Conservation (phyloP, 2,888 invertebrate genomes). For the Aleiodes alternator region DNA sequence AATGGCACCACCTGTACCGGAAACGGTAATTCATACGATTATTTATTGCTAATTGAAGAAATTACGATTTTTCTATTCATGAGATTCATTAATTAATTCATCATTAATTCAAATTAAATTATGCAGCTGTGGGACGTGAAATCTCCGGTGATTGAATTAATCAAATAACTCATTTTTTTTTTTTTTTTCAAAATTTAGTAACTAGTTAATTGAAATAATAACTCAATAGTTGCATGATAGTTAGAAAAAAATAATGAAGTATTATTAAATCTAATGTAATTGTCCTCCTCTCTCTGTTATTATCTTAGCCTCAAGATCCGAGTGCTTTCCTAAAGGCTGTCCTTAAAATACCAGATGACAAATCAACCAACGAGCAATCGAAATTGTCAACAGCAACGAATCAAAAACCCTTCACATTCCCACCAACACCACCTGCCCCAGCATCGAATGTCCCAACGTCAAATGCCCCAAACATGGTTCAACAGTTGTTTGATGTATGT, state of each 20-base stretch:
- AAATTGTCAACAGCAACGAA: slow-evolving; percentile 50
- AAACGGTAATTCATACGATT: background rate
- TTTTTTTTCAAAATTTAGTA: slow-evolving; percentile 18
- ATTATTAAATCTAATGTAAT: background rate
- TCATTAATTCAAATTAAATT: background rate
- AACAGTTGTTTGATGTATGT: slow-evolving; percentile 73
- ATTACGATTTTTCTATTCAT: background rate
- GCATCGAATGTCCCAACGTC: slow-evolving; percentile 55
- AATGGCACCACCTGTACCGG: background rate
- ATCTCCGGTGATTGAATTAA: slow-evolving; percentile 24
- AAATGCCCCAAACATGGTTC: slow-evolving; percentile 71
- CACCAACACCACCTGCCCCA: slow-evolving; percentile 53
- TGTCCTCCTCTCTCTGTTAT: slow-evolving; percentile 31
- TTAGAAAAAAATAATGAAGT: background rate
- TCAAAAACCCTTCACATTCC: slow-evolving; percentile 58
- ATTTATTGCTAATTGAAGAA: background rate
- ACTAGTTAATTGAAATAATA: background rate
- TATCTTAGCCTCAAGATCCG: slow-evolving; percentile 68
- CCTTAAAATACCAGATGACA: slow-evolving; percentile 70
- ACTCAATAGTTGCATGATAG: no score
- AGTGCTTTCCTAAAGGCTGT: slow-evolving; percentile 72
- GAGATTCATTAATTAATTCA: background rate
- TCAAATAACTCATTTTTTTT: slow-evolving; percentile 26
- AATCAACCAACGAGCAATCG: slow-evolving; percentile 53
- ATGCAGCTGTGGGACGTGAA: slow-evolving; percentile 1